Conservation (phyloP, 2,113 vertebrate genomes). For the Mormoops blainvillei region DNA sequence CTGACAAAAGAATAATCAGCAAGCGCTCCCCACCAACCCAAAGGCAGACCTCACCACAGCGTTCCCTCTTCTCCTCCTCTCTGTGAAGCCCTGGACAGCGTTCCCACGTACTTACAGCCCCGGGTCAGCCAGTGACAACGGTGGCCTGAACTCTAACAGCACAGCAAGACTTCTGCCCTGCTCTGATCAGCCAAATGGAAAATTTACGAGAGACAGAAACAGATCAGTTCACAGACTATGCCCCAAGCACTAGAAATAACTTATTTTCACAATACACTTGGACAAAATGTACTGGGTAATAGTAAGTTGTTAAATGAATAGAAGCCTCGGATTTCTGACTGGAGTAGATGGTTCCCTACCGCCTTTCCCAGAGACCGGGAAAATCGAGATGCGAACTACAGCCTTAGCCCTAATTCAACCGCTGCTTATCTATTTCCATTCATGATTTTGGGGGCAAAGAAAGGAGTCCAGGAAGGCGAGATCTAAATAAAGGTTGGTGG, state of each 20-base stretch:
- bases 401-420: neutral
- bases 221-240: slow-evolving; percentile 72
- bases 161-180: slow-evolving; percentile 69
- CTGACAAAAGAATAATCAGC: slow-evolving; percentile 45
- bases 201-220: slow-evolving; percentile 71
- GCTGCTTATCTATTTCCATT: neutral
- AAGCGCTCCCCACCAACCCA: slow-evolving; percentile 57
- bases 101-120: slow-evolving; percentile 81
- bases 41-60: slow-evolving; percentile 55
- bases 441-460: neutral
- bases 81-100: slow-evolving; percentile 62
- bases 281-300: slow-evolving; percentile 75
- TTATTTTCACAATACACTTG: slow-evolving; percentile 75
- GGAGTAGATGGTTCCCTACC: neutral
- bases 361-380: slow-evolving; percentile 29
- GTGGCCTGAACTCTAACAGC: slow-evolving; percentile 65
- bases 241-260: slow-evolving; percentile 73
- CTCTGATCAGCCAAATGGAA: slow-evolving; percentile 77
- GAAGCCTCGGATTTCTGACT: slow-evolving; percentile 49
- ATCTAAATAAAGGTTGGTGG: neutral
- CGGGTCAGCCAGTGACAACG: slow-evolving; percentile 82
- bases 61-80: neutral
- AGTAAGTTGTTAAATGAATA: slow-evolving; percentile 66
- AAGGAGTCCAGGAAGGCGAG: neutral
- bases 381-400: slow-evolving; percentile 31